Evolutionary conservation across 2,888 invertebrate genomes (phyloP).

Genomic region (Melikaiella ostensackeni): DNA sequence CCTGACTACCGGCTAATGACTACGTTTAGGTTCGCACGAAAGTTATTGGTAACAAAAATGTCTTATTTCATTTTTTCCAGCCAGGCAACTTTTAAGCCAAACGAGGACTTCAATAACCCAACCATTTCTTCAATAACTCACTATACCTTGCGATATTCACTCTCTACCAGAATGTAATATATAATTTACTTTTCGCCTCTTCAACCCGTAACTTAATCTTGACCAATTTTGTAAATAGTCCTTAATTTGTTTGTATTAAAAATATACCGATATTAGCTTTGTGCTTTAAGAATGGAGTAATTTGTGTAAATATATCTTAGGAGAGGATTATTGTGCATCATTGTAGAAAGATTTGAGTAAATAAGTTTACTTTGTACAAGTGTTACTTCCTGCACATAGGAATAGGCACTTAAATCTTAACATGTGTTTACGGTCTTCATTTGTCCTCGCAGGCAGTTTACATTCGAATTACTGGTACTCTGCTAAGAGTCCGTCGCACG

Average conservation of each 20-base stretch:
- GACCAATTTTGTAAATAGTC: not conserved
- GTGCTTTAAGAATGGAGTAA: not conserved
- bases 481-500: slow-evolving; percentile 52
- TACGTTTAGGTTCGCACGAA: slow-evolving; percentile 49
- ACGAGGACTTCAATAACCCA: not conserved
- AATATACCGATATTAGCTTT: not conserved
- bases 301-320: slow-evolving; percentile 16
- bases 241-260: not conserved
- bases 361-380: slow-evolving; percentile 24
- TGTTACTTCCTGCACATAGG: slow-evolving; percentile 32
- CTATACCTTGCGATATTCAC: not conserved
- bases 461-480: slow-evolving; percentile 52
- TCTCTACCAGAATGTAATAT: not conserved
- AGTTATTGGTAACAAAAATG: slow-evolving; percentile 39
- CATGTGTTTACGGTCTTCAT: slow-evolving; percentile 67
- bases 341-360: slow-evolving; percentile 21
- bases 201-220: not conserved
- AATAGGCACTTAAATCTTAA: slow-evolving; percentile 37
- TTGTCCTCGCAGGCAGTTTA: slow-evolving; percentile 59
- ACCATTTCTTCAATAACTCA: not conserved
- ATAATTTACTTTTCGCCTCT: not conserved
- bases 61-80: slow-evolving; percentile 35
- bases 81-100: not conserved
- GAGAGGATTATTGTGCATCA: slow-evolving; percentile 22
- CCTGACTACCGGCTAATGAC: slow-evolving; percentile 67